A percentile compares a stretch with the other conserved stretches of the same genome.
phyloP scores from a whole-genome alignment of 2,888 invertebrate genomes.

The Cataglyphis cursor region DNA sequence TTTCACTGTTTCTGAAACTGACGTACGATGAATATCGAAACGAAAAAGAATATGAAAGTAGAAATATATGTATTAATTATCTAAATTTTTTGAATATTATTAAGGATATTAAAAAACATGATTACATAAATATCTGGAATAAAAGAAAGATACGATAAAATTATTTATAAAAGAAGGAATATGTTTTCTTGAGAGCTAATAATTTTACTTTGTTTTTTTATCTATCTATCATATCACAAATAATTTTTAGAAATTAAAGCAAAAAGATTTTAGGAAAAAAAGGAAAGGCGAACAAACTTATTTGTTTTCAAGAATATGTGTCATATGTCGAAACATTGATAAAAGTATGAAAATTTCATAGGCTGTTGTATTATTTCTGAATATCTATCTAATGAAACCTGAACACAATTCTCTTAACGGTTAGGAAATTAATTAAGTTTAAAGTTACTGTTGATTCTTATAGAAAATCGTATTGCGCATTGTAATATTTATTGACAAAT shows the following conservation, averaged over 20 bases:
- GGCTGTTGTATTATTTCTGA: no score
- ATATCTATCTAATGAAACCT: no score
- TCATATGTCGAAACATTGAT: no score
- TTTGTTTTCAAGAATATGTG: background rate
- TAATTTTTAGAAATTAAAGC: background rate
- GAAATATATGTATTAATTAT: background rate
- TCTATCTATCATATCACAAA: background rate
- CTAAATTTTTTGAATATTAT: background rate
- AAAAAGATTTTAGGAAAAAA: background rate
- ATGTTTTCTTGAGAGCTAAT: background rate
- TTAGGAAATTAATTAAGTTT: no score
- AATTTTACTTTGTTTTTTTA: background rate
- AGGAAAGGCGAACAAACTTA: constrained; percentile 6
- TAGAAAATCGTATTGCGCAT: no score
- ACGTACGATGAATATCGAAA: constrained; percentile 4
- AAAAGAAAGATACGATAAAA: background rate
- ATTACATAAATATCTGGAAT: background rate
- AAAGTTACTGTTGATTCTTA: no score
- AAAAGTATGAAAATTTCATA: no score
- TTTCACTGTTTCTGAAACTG: background rate
- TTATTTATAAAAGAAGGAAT: background rate
- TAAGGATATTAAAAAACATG: background rate
- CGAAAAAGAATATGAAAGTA: background rate
- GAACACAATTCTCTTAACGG: no score
- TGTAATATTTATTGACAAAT: no score